Percentiles rank a stretch among this genome's conserved stretches.
Evolutionary conservation across 2,113 vertebrate genomes (phyloP).

Genomic region (Indri indri): DNA sequence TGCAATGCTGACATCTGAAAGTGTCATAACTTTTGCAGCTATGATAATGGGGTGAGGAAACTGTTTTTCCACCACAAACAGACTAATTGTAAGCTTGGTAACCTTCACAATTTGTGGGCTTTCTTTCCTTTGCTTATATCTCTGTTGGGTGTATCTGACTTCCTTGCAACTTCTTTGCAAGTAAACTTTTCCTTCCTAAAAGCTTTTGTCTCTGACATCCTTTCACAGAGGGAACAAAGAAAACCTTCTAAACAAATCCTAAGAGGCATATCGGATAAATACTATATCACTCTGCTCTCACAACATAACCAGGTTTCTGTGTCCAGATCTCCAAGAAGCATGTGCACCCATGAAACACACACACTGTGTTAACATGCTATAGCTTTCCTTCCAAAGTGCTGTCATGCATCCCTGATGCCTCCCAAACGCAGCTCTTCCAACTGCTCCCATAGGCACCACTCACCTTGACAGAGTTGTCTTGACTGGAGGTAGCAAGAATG

Average conservation of each 20-base stretch:
- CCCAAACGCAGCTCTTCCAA: not conserved
- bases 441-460: slow-evolving; percentile 37
- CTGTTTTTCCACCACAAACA: not conserved
- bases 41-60: not conserved
- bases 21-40: not conserved
- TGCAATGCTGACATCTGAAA: not conserved
- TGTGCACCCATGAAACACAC: not conserved
- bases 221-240: not conserved
- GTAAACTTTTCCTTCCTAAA: slow-evolving; percentile 33
- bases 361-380: accelerated
- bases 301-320: not conserved
- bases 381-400: not conserved
- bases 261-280: not conserved
- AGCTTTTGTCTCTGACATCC: slow-evolving; percentile 27
- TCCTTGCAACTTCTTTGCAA: not conserved
- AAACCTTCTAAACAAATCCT: not conserved
- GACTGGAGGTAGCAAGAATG: slow-evolving; percentile 95
- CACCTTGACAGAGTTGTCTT: slow-evolving; percentile 98
- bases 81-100: not conserved
- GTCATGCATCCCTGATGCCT: not conserved
- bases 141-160: not conserved
- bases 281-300: not conserved
- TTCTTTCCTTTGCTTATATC: not conserved
- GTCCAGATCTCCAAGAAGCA: not conserved
- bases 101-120: not conserved